phyloP scores from a whole-genome alignment of 2,113 vertebrate species.

The Callorhinus ursinus region DNA sequence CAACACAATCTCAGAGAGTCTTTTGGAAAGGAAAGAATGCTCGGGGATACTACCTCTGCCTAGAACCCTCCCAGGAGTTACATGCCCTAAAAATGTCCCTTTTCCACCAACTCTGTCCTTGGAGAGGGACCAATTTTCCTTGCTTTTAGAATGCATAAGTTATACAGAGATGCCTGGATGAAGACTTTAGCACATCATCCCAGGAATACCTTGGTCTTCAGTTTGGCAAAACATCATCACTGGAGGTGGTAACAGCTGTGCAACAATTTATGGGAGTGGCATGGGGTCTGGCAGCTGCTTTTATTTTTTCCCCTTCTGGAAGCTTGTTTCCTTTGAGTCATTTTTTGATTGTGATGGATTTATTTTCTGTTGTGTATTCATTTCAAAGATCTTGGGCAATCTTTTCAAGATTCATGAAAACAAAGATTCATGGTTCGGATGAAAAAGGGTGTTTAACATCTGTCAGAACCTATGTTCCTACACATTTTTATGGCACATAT shows the following conservation, averaged over 20 bases:
- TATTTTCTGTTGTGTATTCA: constrained; percentile 63
- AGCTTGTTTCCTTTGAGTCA: constrained; percentile 65
- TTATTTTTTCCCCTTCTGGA: constrained; percentile 36
- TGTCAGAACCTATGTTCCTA: constrained; percentile 5
- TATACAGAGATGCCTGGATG: background rate
- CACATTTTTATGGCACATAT: background rate
- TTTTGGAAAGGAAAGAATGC: background rate
- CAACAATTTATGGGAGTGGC: background rate
- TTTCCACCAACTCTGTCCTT: constrained; percentile 36
- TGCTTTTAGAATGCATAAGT: background rate
- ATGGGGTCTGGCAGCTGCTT: background rate
- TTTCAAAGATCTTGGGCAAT: constrained; percentile 54
- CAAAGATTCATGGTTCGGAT: constrained; percentile 62
- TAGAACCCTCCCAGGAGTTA: background rate
- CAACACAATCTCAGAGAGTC: constrained; percentile 9
- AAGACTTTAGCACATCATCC: background rate
- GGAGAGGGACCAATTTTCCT: constrained; percentile 25
- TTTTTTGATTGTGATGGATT: constrained; percentile 58
- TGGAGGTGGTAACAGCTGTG: constrained; percentile 23
- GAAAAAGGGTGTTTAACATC: constrained; percentile 11
- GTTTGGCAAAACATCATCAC: constrained; percentile 21
- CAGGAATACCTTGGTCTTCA: constrained; percentile 34
- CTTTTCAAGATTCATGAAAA: constrained; percentile 59
- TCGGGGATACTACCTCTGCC: background rate
- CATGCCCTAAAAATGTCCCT: background rate